Base-by-base conservation (phyloP, 2,113 vertebrate genomes). In the Salvator merianae region DNA sequence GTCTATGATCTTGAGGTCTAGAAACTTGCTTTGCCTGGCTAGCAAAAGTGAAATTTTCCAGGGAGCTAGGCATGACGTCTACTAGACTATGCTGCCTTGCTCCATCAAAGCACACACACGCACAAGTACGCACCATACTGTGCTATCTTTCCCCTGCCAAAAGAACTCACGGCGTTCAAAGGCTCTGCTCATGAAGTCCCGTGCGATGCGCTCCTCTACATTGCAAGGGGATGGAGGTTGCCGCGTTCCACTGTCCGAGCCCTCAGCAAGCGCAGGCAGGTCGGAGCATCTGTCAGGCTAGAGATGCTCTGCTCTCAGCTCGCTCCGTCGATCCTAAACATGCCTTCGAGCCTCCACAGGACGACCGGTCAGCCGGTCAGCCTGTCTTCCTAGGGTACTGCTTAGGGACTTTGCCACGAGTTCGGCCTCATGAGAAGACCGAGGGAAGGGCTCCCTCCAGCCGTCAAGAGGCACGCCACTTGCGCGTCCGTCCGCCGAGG, bases 401-500 rank as follows among this genome's bases (percentile, higher is more conserved):
- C n/a, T n/a, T n/a, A n/a, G n/a, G n/a, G n/a, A n/a, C n/a, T 47
- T 9, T 9, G 43, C 43, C 43, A 47, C 43, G 43, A 47, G 43
- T 55, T 12, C 24, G 18, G 30, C 66, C 75, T 62, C 32, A 24
- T 55, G 34, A 59, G 55, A 59, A 59, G 55, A 3, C 55, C 5
- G 55, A 20, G 20, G 55, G 4, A 59, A 20, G 55, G 16, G 50
- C 59, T 82, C 88, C 74, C 78, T 81, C 88, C 53, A 84, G 85
- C 87, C 73, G 84, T 73, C 50, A 3, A 22, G 85, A 87, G 36
- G 87, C 85, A 83, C 82, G 79, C 79, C 87, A 84, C 84, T 80
- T 69, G 88, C 82, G 72, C 87, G 92, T 93, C 91, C 92, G 91
- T 93, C 86, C 84, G 8, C 2, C 50, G 91, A 83, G 85, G 86